Base-by-base conservation (phyloP, 30 jellyfish, hydroid and myxozoan species). In the Cassiopea andromeda region DNA sequence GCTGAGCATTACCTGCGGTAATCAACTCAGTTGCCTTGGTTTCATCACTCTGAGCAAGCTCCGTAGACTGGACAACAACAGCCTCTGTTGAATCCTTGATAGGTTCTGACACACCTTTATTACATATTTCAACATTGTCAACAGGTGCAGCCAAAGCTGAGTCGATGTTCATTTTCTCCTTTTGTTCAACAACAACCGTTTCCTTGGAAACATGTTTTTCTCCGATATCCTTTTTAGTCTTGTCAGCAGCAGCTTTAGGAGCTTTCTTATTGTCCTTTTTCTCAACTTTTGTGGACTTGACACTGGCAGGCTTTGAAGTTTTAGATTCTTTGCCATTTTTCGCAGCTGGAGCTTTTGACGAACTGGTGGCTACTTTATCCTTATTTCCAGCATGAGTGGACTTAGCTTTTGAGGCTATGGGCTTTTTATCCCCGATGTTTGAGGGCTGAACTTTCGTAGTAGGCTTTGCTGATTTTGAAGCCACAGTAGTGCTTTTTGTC, bases 401-500 rank as follows among this genome's bases (percentile, higher is more conserved):
- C 44, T 80, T 80, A 8, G 58, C 16, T 77, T 77, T 77, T 2
- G 75, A 44, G 10, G 72, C 69, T 3, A 82, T 66, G 1, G 86
- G 15, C 48, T 81, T 81, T 67, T 81, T 81, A 74, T 50, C 74
- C n/a, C 48, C 74, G 50, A 54, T 47, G 49, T 76, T 48, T 2
- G 86, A 6, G 75, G 90, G 9, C 46, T 60, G 49, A 13, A 77
- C 80, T 12, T 49, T 60, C 14, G 94, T 46, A 9, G 93, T 12
- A 45, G 83, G 68, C 17, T 77, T 45, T 77, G 69, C 54, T 18
- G 90, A 15, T 43, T 75, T 85, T 61, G 93, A 50, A 19, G 95
- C 85, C 12, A 88, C 12, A 6, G 90, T 1, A 47, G 85, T 44
- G 48, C 79, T 14, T 54, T 81, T 92, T 60, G 97, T 75, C 0